Evolutionary conservation across 2,113 vertebrate species (phyloP).

Genomic region (Vidua chalybeata): DNA sequence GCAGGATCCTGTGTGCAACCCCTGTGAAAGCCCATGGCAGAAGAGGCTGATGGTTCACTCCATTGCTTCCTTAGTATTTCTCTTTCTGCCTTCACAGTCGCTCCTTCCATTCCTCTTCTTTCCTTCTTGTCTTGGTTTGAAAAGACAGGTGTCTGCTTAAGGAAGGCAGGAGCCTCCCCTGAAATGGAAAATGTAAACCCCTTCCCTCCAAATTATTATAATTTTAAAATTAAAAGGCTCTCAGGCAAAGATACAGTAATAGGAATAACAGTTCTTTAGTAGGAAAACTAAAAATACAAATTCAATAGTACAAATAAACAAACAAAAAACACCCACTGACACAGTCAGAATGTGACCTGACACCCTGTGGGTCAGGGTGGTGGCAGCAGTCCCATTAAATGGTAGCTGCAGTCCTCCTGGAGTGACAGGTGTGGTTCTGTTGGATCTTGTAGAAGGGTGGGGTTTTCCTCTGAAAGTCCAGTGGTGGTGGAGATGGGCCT

Average conservation of each 20-base stretch:
- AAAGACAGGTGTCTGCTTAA: not conserved
- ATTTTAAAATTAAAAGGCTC: not conserved
- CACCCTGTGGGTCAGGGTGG: not conserved
- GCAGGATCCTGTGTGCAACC: not conserved
- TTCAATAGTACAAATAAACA: not conserved
- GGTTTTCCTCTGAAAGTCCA: not conserved
- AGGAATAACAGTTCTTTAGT: not conserved
- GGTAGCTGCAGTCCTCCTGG: not conserved
- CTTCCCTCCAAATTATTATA: not conserved
- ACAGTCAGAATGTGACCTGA: not conserved
- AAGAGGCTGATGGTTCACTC: not conserved
- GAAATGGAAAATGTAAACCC: not conserved
- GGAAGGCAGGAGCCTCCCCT: not conserved
- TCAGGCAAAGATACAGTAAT: not conserved
- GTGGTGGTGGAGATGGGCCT: not conserved
- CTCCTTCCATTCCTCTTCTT: not conserved
- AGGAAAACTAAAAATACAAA: not conserved
- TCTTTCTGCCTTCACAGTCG: not conserved
- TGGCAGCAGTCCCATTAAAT: not conserved
- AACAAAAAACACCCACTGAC: not conserved
- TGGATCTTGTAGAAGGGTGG: not conserved
- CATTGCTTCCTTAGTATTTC: not conserved
- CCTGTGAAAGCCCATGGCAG: not conserved
- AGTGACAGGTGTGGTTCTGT: not conserved
- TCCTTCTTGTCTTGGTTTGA: not conserved